These are phyloP conservation scores for Nemurella pictetii DNA, from an alignment of 2,888 invertebrate species.

Conservation along the genomic window DNA sequence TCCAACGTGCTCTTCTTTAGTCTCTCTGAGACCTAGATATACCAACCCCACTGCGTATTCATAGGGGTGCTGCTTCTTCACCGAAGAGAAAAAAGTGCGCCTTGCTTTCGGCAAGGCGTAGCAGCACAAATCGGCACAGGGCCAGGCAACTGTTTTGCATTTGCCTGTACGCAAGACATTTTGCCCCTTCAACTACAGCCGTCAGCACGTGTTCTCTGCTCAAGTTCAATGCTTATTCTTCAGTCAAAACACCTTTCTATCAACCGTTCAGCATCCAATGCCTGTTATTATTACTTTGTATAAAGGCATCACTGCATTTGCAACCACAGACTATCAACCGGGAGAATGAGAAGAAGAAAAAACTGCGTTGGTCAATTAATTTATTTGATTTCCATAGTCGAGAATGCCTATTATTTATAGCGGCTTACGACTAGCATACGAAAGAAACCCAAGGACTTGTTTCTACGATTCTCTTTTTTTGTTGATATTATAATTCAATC, in stretches of 20 bases:
- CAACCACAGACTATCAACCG: not conserved
- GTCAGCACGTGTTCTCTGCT: not conserved
- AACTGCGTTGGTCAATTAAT: not conserved
- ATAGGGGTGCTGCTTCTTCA: not conserved
- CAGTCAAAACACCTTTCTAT: not conserved
- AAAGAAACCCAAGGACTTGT: not conserved
- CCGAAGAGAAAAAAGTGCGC: not conserved
- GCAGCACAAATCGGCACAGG: too few relatives aligned
- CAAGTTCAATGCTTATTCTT: not conserved
- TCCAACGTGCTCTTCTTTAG: not conserved
- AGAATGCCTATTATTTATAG: not conserved
- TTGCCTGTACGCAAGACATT: not conserved
- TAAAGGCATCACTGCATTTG: not conserved
- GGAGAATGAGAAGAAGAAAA: not conserved
- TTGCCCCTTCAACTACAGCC: not conserved
- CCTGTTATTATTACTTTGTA: not conserved
- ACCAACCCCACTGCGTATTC: not conserved
- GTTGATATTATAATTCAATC: not conserved
- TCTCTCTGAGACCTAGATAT: not conserved
- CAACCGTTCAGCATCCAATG: not conserved
- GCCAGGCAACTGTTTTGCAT: not conserved
- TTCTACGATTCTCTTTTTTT: not conserved
- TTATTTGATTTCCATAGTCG: not conserved
- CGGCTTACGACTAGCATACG: not conserved
- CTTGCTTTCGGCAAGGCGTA: not conserved